Percentiles rank a stretch among this genome's conserved stretches.
These are phyloP conservation scores for Regulus satrapa DNA, from an alignment of 2,113 vertebrate species.

Conservation along the genomic window DNA sequence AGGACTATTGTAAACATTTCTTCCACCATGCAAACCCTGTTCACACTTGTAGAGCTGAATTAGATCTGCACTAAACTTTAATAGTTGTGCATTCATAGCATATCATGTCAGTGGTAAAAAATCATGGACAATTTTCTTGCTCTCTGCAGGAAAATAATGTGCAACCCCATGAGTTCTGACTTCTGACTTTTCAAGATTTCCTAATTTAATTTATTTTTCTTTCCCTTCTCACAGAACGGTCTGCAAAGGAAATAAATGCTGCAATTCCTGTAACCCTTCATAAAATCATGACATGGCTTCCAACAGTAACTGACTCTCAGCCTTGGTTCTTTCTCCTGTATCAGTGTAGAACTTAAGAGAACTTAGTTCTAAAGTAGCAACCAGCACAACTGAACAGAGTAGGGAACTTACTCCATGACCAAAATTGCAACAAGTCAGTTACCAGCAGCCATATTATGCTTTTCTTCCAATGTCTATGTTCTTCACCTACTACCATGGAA, in stretches of 20 bases:
- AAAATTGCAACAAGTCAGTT: not conserved
- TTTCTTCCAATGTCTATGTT: not conserved
- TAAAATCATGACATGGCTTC: not conserved
- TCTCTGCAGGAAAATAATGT: not conserved
- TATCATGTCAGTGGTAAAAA: not conserved
- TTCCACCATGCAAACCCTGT: not conserved
- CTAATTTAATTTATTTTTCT: not conserved
- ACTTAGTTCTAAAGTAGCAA: not conserved
- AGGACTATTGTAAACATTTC: not conserved
- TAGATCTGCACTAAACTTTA: not conserved
- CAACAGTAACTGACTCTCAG: not conserved
- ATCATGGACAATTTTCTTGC: not conserved
- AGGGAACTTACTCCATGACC: not conserved
- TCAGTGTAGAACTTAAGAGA: not conserved
- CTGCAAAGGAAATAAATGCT: not conserved
- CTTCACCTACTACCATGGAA: not conserved
- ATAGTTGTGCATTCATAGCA: not conserved
- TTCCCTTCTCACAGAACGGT: not conserved
- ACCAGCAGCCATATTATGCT: not conserved
- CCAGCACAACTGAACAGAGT: not conserved
- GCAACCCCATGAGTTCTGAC: not conserved
- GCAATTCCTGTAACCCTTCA: not conserved
- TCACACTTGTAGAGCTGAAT: not conserved
- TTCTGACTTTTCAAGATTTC: not conserved
- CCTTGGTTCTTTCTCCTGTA: not conserved